Evolutionary conservation across 2,888 invertebrate species (phyloP).

Genomic region (Tipula helvola): DNA sequence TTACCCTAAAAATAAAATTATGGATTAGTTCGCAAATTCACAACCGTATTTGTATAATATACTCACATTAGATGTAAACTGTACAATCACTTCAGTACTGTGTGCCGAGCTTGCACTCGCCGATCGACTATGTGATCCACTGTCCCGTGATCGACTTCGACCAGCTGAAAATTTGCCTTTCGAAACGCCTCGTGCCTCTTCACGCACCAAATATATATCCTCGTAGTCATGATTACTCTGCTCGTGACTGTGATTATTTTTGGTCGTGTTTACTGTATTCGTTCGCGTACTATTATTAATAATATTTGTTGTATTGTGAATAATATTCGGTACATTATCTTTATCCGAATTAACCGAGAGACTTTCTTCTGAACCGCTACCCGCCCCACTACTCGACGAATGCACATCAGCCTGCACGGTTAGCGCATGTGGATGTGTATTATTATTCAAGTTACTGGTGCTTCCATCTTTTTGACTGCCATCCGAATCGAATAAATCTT

Average conservation of each 20-base stretch:
- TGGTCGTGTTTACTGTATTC: slow-evolving; percentile 13
- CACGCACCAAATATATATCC: slow-evolving; percentile 63
- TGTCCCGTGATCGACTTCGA: slow-evolving; percentile 49
- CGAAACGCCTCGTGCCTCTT: slow-evolving; percentile 35
- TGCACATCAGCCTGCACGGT: slow-evolving; percentile 78
- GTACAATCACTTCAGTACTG: slow-evolving; percentile 34
- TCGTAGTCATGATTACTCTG: slow-evolving; percentile 61
- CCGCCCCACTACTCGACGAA: slow-evolving; percentile 54
- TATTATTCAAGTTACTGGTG: slow-evolving; percentile 13
- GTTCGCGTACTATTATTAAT: slow-evolving; percentile 20
- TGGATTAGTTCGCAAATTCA: background rate
- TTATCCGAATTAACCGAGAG: slow-evolving; percentile 43
- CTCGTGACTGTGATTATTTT: slow-evolving; percentile 16
- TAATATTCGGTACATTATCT: slow-evolving; percentile 30
- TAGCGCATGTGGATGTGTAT: slow-evolving; percentile 32
- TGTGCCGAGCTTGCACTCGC: slow-evolving; percentile 43
- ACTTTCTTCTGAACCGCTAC: slow-evolving; percentile 47
- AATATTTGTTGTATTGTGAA: slow-evolving; percentile 17
- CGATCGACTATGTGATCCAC: slow-evolving; percentile 65
- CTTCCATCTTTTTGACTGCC: slow-evolving; percentile 24
- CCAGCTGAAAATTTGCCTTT: slow-evolving; percentile 19
- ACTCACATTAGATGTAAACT: slow-evolving; percentile 34
- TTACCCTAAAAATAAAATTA: slow-evolving; percentile 7
- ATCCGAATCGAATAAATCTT: slow-evolving; percentile 62
- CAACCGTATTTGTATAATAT: background rate